Percentiles rank a stretch among this genome's conserved stretches.
phyloP scores from a whole-genome alignment of 2,113 vertebrate genomes.

The Origma solitaria region DNA sequence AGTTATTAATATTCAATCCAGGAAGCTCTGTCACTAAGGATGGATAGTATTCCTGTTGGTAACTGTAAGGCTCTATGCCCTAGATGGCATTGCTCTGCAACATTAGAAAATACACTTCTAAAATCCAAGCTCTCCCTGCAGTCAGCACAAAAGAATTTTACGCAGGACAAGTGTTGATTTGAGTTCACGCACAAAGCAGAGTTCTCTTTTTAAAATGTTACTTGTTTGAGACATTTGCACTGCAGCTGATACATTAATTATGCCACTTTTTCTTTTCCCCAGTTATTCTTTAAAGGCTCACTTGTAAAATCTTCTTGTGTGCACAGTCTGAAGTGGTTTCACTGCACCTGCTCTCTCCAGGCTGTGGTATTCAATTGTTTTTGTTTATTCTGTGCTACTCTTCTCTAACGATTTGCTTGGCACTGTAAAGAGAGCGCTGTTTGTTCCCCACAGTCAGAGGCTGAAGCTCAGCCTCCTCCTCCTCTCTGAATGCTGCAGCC shows the following conservation, averaged over 20 bases:
- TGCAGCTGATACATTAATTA: constrained; percentile 11
- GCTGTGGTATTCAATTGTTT: background rate
- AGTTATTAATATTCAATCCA: background rate
- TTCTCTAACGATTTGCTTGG: background rate
- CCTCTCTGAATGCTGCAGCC: background rate
- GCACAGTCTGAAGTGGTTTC: background rate
- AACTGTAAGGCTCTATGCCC: background rate
- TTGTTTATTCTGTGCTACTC: background rate
- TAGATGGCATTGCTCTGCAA: constrained; percentile 37
- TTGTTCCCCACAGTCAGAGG: background rate
- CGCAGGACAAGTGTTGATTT: background rate
- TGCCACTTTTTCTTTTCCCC: background rate
- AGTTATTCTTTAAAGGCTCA: background rate
- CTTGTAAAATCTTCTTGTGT: background rate
- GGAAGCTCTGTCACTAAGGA: background rate
- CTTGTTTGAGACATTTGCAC: background rate
- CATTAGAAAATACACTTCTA: background rate
- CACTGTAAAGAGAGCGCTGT: background rate
- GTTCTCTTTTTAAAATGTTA: background rate
- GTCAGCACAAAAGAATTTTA: background rate
- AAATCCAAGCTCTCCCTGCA: background rate
- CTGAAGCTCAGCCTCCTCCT: background rate
- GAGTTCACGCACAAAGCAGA: background rate
- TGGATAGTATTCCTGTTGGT: background rate
- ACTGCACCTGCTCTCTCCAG: constrained; percentile 6